Conservation (phyloP, 2,113 vertebrate genomes). For the Eulemur macaco region DNA sequence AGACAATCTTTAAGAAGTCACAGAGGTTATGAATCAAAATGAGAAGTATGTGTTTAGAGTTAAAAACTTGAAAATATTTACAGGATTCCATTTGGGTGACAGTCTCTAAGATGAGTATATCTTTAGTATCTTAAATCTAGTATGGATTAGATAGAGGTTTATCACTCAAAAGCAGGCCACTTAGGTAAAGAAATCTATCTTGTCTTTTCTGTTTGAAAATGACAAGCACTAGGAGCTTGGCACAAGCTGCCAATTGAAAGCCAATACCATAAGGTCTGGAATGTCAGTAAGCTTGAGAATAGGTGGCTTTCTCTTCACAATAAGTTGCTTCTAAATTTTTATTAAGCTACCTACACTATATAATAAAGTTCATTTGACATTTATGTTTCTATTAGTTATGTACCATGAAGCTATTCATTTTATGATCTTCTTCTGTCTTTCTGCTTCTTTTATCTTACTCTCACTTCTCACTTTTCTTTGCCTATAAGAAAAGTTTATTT, state of each 20-base stretch:
- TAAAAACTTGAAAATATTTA: conserved; percentile 81
- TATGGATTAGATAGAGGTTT: conserved; percentile 89
- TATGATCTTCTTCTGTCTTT: conserved; percentile 79
- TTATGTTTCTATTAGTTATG: conserved; percentile 90
- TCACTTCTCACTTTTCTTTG: conserved; percentile 77
- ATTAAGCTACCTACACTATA: conserved; percentile 84
- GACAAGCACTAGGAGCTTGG: conserved; percentile 66
- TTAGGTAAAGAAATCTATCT: conserved; percentile 84
- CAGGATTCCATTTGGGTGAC: conserved; percentile 84
- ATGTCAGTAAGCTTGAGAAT: conserved; percentile 80
- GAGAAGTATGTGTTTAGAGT: conserved; percentile 79
- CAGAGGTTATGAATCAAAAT: conserved; percentile 55
- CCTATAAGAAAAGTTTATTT: conserved; percentile 66
- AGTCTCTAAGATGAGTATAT: conserved; percentile 83
- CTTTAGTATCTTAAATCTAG: conserved; percentile 81
- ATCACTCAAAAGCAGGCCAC: conserved; percentile 87
- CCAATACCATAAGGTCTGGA: conserved; percentile 70
- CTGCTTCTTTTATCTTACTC: conserved; percentile 80
- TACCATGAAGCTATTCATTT: conserved; percentile 83
- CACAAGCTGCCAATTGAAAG: conserved; percentile 73
- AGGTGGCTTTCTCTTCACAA: conserved; percentile 81
- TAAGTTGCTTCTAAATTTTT: conserved; percentile 84
- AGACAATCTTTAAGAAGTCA: conserved; percentile 44
- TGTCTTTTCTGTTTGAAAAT: conserved; percentile 86
- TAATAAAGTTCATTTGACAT: conserved; percentile 88